These are phyloP conservation scores for Platycercus adscitus DNA, from an alignment of 2,113 vertebrate genomes.

Conservation along the genomic window DNA sequence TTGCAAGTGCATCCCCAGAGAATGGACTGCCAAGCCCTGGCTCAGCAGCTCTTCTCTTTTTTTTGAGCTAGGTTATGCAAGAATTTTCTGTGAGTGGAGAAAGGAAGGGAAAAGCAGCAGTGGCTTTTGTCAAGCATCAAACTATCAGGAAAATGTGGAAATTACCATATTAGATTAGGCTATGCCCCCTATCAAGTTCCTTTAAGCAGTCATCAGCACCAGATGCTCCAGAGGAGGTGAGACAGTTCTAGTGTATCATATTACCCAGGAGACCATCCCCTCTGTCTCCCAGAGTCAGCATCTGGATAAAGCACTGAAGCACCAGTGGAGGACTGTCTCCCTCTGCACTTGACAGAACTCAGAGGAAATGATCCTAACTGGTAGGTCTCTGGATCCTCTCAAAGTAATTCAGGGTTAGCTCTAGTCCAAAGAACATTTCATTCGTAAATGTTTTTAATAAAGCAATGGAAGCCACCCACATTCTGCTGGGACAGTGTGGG, in stretches of 20 bases:
- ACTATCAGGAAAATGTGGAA: conserved; percentile 14
- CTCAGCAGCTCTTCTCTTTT: not conserved
- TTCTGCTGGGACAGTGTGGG: not conserved
- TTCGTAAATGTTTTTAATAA: conserved; percentile 1
- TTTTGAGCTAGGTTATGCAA: not conserved
- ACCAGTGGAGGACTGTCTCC: not conserved
- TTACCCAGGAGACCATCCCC: not conserved
- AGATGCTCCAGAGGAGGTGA: conserved; percentile 8
- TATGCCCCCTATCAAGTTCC: conserved; percentile 18
- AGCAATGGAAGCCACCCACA: conserved; percentile 5
- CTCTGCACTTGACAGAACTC: not conserved
- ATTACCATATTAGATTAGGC: conserved; percentile 43
- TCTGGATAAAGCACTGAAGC: not conserved
- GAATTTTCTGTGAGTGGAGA: not conserved
- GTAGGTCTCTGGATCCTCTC: conserved; percentile 23
- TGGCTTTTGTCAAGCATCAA: conserved; percentile 35
- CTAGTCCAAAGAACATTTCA: not conserved
- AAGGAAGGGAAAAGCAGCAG: not conserved
- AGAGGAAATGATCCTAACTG: not conserved
- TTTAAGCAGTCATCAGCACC: conserved; percentile 15
- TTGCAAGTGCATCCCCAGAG: conserved; percentile 14
- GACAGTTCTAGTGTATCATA: not conserved
- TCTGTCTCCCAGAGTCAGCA: not conserved
- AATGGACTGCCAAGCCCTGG: not conserved
- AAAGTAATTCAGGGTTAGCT: not conserved